phyloP scores from a whole-genome alignment of 2,888 invertebrate genomes.

The Dasypogon diadema region DNA sequence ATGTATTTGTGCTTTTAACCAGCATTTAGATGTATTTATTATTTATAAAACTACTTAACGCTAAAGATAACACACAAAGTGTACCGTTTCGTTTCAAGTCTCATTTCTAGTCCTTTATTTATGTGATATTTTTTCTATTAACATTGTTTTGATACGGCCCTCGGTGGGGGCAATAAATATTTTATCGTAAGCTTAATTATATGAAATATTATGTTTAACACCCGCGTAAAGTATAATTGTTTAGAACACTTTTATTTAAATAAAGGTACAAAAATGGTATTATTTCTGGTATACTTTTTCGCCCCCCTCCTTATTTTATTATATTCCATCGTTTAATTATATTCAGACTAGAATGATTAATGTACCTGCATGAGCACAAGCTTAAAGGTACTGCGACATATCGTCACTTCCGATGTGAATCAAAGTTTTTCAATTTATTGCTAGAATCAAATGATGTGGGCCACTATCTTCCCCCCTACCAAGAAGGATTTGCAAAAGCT shows the following conservation, averaged over 20 bases:
- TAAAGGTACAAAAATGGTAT: conserved; percentile 50
- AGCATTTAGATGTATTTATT: conserved; percentile 49
- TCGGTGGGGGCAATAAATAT: conserved; percentile 8
- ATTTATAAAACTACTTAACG: conserved; percentile 41
- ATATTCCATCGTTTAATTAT: too few relatives aligned
- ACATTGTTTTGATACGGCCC: conserved; percentile 42
- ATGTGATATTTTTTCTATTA: conserved; percentile 55
- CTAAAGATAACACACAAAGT: conserved; percentile 48
- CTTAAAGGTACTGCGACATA: too few relatives aligned
- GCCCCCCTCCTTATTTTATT: too few relatives aligned
- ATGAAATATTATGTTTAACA: conserved; percentile 28
- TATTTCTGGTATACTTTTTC: too few relatives aligned
- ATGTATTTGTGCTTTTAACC: conserved; percentile 40
- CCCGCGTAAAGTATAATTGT: conserved; percentile 4
- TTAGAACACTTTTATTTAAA: conserved; percentile 43
- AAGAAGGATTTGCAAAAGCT: too few relatives aligned
- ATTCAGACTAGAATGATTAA: too few relatives aligned
- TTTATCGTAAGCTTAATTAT: conserved; percentile 29
- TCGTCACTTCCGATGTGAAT: too few relatives aligned
- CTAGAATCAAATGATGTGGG: too few relatives aligned
- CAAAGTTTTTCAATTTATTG: too few relatives aligned
- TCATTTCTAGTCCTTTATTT: conserved; percentile 55
- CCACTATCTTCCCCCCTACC: too few relatives aligned
- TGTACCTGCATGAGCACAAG: too few relatives aligned
- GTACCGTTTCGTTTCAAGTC: conserved; percentile 43